Base-by-base conservation (phyloP, 2,797 vertebrate genomes). In the Gobio occitaniae region DNA sequence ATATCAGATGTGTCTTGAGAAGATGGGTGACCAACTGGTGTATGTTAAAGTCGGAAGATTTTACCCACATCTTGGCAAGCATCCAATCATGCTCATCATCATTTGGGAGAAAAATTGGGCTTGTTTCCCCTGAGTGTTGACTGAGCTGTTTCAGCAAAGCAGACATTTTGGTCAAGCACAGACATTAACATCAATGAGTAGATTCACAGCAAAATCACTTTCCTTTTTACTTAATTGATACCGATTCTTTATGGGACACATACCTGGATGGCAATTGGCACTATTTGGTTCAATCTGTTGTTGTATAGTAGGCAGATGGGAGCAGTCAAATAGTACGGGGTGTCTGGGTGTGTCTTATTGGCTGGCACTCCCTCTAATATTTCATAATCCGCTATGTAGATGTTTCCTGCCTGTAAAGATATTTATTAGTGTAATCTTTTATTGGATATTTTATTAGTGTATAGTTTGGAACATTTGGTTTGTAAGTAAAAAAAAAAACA, bases 251-350 rank as follows among this genome's bases (percentile, higher is more conserved):
- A 41, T 38, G 36, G 7, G 11, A 71, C 41, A 71, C 19, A 66
- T 92, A 99, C 98, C 97, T 99, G 98, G 88, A 99, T 99, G 85
- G 98, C 98, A 72, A 99, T 96, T 81, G 98, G 98, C 59, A 98
- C 84, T 72, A 99, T 94, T 94, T 99, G 99, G 90, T 97, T 97
- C 88, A 92, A 91, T 59, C 90, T 75, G 72, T 97, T 99, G 87
- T 96, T 99, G 94, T 99, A 99, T 17, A 99, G 92, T 81, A 99
- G 93, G 90, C 98, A 98, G 80, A 99, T 92, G 0, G 98, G 97
- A 9, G 98, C 97, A 0, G 97, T 94, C 90, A 99, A 16, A 72
- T 72, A 89, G 91, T 97, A 97, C 93, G 99, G 98, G 83, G 94
- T 70, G 0, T 13, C 97, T 99, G 91, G 96, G 97, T 0, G 3